A percentile compares a stretch with the other conserved stretches of the same genome.
phyloP scores from a whole-genome alignment of 2,113 vertebrate species.

The Pithys albifrons region DNA sequence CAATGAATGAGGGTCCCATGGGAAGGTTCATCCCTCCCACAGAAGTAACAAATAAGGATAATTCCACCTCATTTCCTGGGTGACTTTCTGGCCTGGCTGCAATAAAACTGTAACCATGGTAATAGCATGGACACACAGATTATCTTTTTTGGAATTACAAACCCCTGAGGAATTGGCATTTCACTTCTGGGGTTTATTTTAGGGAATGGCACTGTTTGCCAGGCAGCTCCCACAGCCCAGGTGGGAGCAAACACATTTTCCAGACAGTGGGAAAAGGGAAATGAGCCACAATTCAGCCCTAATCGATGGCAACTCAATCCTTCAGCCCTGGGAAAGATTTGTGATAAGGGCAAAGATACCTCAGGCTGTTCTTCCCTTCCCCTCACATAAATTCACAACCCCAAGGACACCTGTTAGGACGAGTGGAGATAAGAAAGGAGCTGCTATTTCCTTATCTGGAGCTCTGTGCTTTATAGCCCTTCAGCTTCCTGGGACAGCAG shows the following conservation, averaged over 20 bases:
- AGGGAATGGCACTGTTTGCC: not conserved
- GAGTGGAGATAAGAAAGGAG: not conserved
- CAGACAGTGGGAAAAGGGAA: not conserved
- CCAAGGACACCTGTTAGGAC: not conserved
- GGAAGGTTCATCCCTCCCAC: slow-evolving; percentile 1
- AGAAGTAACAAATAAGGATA: slow-evolving; percentile 34
- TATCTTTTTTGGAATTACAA: not conserved
- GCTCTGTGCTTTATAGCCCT: not conserved
- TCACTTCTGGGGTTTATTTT: not conserved
- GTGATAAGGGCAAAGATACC: slow-evolving; percentile 1
- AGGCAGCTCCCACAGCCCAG: not conserved
- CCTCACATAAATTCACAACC: not conserved
- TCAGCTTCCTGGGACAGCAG: not conserved
- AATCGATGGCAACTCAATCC: not conserved
- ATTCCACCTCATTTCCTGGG: not conserved
- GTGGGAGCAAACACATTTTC: not conserved
- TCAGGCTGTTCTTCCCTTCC: not conserved
- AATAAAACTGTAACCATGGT: not conserved
- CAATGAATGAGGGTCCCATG: not conserved
- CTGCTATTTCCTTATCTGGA: slow-evolving; percentile 10
- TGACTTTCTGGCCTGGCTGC: not conserved
- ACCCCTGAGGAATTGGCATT: not conserved
- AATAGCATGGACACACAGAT: not conserved
- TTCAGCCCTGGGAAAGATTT: not conserved
- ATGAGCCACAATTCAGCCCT: not conserved